Evolutionary conservation across 1,140 invertebrate species (phyloP).

Genomic region (Hyphantria cunea): DNA sequence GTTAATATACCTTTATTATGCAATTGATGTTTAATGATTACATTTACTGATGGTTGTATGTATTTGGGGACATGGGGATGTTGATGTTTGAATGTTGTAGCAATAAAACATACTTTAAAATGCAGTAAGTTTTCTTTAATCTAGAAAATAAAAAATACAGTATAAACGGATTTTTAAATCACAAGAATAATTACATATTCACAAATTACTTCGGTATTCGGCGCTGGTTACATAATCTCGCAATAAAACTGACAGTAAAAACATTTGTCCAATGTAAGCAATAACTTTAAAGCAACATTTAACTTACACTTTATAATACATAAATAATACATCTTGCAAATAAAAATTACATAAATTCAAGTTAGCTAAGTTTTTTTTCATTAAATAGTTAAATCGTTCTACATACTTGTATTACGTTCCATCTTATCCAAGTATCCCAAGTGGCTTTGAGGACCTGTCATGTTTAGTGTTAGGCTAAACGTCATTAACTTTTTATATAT

Average conservation of each 20-base stretch:
- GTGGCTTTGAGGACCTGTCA: conserved; percentile 48
- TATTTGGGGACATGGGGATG: too few relatives aligned
- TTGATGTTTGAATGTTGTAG: conserved; percentile 3
- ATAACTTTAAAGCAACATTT: conserved; percentile 80
- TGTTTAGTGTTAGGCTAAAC: conserved; percentile 45
- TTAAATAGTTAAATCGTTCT: conserved; percentile 73
- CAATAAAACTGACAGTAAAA: conserved; percentile 70
- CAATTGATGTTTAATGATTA: too few relatives aligned
- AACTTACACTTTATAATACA: conserved; percentile 79
- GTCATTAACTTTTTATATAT: conserved; percentile 40
- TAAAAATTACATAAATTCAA: conserved; percentile 79
- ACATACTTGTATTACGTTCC: conserved; percentile 55
- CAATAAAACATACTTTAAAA: conserved; percentile 31
- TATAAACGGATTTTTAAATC: conserved; percentile 81
- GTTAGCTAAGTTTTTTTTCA: conserved; percentile 70
- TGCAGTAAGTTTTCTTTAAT: conserved; percentile 80
- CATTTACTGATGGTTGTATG: too few relatives aligned
- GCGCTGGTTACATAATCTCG: conserved; percentile 66
- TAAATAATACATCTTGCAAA: conserved; percentile 81
- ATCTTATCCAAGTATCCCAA: conserved; percentile 44
- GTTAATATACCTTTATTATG: too few relatives aligned
- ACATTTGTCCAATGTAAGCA: conserved; percentile 71
- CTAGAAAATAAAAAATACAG: conserved; percentile 81
- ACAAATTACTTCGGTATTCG: conserved; percentile 75
- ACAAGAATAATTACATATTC: conserved; percentile 82